Evolutionary conservation across 2,797 vertebrate species (phyloP), one percentile per base, ranked within the genome.

Genomic region (Chloroceryle amazona): DNA sequence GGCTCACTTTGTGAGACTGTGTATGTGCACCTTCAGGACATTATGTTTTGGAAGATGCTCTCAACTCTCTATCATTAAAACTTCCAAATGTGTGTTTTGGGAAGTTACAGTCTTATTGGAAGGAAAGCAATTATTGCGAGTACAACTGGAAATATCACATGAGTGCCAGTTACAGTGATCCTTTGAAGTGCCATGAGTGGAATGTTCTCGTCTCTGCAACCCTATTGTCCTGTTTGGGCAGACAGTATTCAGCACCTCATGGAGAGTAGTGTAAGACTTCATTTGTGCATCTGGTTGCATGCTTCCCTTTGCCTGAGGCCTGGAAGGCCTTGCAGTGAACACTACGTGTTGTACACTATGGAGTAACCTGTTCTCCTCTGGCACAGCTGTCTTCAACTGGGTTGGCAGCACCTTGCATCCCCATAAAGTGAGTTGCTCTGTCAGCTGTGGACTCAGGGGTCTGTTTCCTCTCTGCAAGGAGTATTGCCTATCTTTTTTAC

Each of bases 261-360:
- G 52, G 28, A 42, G 68, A 28, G 16, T 1, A 54, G 12, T 29
- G 28, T 28, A n/a, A 33, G n/a, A 3, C 41, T 93, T 72, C 4
- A 7, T 67, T 68, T 88, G 55, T 37, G 42, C 55, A 83, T 39
- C 42, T 73, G 37, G 7, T 39, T 49, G 28, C 17, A 3, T 28
- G 39, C 25, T 74, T 74, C 65, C n/a, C 52, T 13, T 79, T 57
- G 46, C 66, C 75, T 17, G 47, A 52, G 58, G 67, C 54, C 31
- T 0, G 2, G 70, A 31, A 71, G 52, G 76, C 81, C 66, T 90
- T 60, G 41, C 58, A 68, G 58, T 20, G 81, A 10, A 35, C 44
- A 33, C 35, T 10, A 9, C 22, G 1, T 10, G 13, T 37, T 0
- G 0, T 31, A 21, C 5, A 8, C n/a, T 8, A 2, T 26, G 57